Percentiles rank a stretch among this genome's conserved stretches.
Conservation (phyloP, 2,113 vertebrate species). For the Strix aluco region DNA sequence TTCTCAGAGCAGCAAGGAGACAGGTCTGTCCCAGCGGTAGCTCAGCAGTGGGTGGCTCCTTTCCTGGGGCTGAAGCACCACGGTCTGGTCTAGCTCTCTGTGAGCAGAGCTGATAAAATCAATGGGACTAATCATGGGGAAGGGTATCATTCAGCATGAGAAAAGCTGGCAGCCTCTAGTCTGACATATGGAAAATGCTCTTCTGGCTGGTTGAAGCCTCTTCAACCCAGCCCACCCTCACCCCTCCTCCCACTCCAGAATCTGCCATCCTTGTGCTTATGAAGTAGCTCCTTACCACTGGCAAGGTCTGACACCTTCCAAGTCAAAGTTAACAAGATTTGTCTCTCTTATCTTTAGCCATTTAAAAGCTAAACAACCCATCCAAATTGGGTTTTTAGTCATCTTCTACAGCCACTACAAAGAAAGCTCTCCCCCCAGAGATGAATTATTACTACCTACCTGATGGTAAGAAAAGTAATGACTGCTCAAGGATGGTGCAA, state of each 20-base stretch:
- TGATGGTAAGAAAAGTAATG: background rate
- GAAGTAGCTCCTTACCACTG: background rate
- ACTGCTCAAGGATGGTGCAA: background rate
- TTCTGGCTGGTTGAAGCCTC: background rate
- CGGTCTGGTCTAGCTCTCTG: background rate
- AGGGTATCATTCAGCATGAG: slow-evolving; percentile 38
- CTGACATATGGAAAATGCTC: slow-evolving; percentile 60
- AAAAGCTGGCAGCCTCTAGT: slow-evolving; percentile 39
- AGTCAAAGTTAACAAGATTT: background rate
- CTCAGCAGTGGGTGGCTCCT: slow-evolving; percentile 37
- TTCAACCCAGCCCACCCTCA: background rate
- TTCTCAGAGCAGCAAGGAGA: slow-evolving; percentile 30
- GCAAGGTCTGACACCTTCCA: background rate
- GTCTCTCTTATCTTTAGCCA: background rate
- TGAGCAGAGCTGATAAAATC: slow-evolving; percentile 14
- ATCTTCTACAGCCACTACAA: background rate
- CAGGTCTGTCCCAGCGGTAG: slow-evolving; percentile 1
- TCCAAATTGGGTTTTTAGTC: background rate
- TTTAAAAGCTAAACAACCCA: background rate
- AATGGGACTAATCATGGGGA: slow-evolving; percentile 49
- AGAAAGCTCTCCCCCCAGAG: background rate
- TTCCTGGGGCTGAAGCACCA: background rate
- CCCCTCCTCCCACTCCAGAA: background rate
- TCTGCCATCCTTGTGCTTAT: background rate
- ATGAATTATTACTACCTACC: background rate